Evolutionary conservation across 2,888 invertebrate species (phyloP).

Genomic region (Papilio elwesi): DNA sequence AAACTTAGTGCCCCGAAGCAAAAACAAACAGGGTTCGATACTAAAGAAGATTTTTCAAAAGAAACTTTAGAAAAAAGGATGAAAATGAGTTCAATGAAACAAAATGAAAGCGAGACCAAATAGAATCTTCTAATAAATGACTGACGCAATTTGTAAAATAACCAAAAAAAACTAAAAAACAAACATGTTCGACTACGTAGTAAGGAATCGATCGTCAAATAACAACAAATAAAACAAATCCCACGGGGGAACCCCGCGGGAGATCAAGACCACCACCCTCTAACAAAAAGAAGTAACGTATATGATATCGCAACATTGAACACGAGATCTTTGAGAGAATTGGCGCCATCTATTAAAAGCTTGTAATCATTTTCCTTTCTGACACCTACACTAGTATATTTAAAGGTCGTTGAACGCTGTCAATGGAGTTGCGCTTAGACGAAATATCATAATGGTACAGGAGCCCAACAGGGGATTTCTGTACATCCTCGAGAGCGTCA

Average conservation of each 20-base stretch:
- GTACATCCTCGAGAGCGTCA: too few relatives aligned
- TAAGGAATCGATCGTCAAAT: background rate
- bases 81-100: background rate
- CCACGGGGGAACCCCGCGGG: conserved; percentile 45
- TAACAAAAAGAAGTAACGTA: conserved; percentile 9
- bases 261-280: conserved; percentile 42
- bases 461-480: too few relatives aligned
- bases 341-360: too few relatives aligned
- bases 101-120: background rate
- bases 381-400: too few relatives aligned
- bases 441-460: too few relatives aligned
- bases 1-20: background rate
- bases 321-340: too few relatives aligned
- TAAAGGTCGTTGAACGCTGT: too few relatives aligned
- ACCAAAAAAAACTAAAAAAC: background rate
- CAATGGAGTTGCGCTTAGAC: too few relatives aligned
- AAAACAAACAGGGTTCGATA: background rate
- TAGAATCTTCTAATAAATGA: conserved; percentile 1
- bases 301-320: too few relatives aligned
- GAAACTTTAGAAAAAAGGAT: conserved; percentile 41
- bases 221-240: conserved; percentile 32
- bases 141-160: background rate
- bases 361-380: too few relatives aligned
- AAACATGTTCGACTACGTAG: background rate
- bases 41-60: conserved; percentile 40